Conservation (phyloP, 2,797 vertebrate genomes). For the Uromys caudimaculatus region DNA sequence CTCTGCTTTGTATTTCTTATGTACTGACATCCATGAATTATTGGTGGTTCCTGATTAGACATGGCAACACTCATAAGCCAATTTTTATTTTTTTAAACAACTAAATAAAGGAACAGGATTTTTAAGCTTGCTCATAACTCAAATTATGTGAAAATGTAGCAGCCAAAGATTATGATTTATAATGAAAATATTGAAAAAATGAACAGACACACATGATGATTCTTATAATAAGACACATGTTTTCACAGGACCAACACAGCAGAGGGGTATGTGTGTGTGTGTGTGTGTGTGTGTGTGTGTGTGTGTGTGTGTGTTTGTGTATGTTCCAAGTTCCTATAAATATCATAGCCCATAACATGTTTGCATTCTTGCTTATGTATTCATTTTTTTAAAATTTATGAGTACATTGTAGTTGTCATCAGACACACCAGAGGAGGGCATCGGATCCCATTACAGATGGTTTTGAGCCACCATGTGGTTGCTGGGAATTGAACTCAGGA, state of each 20-base stretch:
- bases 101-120: neutral
- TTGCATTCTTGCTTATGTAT: neutral
- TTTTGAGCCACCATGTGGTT: neutral
- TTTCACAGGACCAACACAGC: neutral
- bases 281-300: neutral
- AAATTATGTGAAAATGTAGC: slow-evolving; percentile 28
- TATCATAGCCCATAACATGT: neutral
- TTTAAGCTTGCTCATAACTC: neutral
- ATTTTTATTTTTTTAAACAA: neutral
- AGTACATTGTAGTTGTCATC: neutral
- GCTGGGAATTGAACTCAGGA: neutral
- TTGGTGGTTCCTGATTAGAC: neutral
- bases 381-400: neutral
- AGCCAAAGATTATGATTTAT: neutral
- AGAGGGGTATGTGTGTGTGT: neutral
- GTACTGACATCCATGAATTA: neutral
- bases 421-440: neutral
- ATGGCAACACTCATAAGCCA: neutral
- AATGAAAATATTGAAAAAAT: neutral
- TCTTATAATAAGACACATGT: neutral
- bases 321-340: neutral
- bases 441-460: neutral
- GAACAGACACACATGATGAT: neutral
- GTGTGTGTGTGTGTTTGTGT: neutral
- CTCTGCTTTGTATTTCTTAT: neutral